Percentiles rank a stretch among this genome's conserved stretches.
These are phyloP conservation scores for Cheilosia vulpina DNA, from an alignment of 2,888 invertebrate species.

Conservation along the genomic window DNA sequence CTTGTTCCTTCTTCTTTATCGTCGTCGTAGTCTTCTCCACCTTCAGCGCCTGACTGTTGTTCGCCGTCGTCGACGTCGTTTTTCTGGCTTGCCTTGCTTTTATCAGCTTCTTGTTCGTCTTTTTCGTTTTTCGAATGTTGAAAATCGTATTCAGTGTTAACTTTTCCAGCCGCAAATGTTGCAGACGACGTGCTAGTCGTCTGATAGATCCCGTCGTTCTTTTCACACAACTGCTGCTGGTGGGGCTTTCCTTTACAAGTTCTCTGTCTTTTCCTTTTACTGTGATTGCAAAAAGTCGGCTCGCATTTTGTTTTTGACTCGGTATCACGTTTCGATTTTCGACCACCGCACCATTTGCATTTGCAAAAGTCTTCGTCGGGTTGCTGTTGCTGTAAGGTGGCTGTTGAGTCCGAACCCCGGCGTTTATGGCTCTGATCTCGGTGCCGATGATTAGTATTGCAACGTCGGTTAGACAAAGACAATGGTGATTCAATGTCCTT, in stretches of 20 bases:
- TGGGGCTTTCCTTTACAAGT: conserved; percentile 3
- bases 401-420: conserved; percentile 52
- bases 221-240: not conserved
- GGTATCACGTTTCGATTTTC: conserved; percentile 35
- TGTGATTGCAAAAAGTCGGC: conserved; percentile 18
- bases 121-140: conserved; percentile 16
- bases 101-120: conserved; percentile 2
- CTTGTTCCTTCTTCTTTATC: not conserved
- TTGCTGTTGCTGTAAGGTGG: conserved; percentile 24
- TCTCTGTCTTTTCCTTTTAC: conserved; percentile 24
- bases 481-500: conserved; percentile 24
- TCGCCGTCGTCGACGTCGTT: conserved; percentile 6
- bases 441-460: conserved; percentile 16
- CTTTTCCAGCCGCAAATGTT: conserved; percentile 3
- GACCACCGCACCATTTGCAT: conserved; percentile 47
- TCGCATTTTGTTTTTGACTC: conserved; percentile 22
- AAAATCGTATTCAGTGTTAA: conserved; percentile 40
- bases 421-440: conserved; percentile 43
- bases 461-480: conserved; percentile 17
- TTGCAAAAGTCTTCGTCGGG: conserved; percentile 2
- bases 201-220: conserved; percentile 8
- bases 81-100: not conserved
- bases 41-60: not conserved
- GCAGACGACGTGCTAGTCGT: not conserved
- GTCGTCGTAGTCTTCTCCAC: conserved; percentile 9